Evolutionary conservation across 2,797 vertebrate species (phyloP).

Genomic region (Rhodeus uyekii): DNA sequence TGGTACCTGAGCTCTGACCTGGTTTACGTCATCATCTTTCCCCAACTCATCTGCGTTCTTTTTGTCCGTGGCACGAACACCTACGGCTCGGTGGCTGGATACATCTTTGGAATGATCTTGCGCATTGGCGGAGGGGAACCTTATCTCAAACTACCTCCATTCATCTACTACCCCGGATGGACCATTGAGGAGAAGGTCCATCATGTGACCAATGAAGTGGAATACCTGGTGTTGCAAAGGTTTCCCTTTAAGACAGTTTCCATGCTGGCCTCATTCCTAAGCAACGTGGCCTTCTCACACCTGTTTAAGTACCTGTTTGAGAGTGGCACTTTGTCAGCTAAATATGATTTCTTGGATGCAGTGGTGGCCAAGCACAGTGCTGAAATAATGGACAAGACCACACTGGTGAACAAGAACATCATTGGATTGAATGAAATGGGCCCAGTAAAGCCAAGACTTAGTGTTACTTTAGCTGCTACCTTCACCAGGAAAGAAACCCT

Average conservation of each 20-base stretch:
- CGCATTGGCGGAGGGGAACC: slow-evolving; percentile 94
- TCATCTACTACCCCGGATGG: slow-evolving; percentile 94
- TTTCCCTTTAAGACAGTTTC: slow-evolving; percentile 95
- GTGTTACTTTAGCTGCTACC: slow-evolving; percentile 85
- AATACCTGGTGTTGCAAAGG: slow-evolving; percentile 82
- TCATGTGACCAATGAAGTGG: slow-evolving; percentile 66
- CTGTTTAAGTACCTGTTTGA: slow-evolving; percentile 96
- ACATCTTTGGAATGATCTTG: slow-evolving; percentile 88
- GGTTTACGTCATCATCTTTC: slow-evolving; percentile 98
- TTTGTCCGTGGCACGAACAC: slow-evolving; percentile 96
- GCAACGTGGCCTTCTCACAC: slow-evolving; percentile 87
- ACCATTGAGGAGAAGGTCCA: slow-evolving; percentile 73
- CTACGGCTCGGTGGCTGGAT: slow-evolving; percentile 90
- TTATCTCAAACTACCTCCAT: slow-evolving; percentile 88
- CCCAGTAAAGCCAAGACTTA: slow-evolving; percentile 88
- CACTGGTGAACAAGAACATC: slow-evolving; percentile 92
- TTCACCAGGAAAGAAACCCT: slow-evolving; percentile 93
- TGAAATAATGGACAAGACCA: slow-evolving; percentile 97
- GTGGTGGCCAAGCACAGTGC: slow-evolving; percentile 92
- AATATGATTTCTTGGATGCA: slow-evolving; percentile 92
- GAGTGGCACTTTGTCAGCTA: slow-evolving; percentile 90
- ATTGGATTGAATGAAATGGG: slow-evolving; percentile 89
- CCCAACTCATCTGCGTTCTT: slow-evolving; percentile 92
- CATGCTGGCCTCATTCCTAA: slow-evolving; percentile 90
- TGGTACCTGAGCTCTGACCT: slow-evolving; percentile 99